Base-by-base conservation (phyloP, 1,140 invertebrate species). In the Brachionus koreanus region DNA sequence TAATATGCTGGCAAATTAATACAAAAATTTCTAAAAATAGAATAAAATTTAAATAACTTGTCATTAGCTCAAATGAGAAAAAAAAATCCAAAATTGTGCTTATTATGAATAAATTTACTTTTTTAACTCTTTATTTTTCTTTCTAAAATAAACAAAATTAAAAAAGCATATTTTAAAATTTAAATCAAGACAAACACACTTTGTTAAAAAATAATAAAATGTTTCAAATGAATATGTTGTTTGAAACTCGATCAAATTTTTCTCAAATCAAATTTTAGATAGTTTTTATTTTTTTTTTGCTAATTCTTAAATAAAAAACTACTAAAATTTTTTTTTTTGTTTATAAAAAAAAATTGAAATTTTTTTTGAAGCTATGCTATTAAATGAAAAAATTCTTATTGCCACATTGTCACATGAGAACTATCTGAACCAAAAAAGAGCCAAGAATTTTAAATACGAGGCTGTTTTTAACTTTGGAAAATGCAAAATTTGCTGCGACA, bases 401-500 rank as follows among this genome's bases (percentile, higher is more conserved):
- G 49, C 49, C 16, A 19, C 49, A 19, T 19, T 57, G 16, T 57
- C 16, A 6, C 49, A 57, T 9, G 49, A 57, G 9, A 57, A 57
- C 49, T 57, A 19, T 57, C 9, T 57, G 19, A 57, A 57, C 19
- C 16, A 57, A 57, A 57, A 57, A 16, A 57, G 49, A 57, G 49
- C 16, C n/a, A 23, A 69, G 9, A 19, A 37, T 13, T 37, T 1
- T 19, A 52, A 52, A 25, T 43, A 46, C 16, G 39, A 43, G 37
- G 37, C 25, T n/a, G 39, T 5, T 5, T 75, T 75, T 29, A 10
- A 43, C 0, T 77, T 77, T 77, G 75, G 75, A 9, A 2, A 49
- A 13, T 77, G 75, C 46, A 77, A 52, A 33, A 12, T 77, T 6
- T 77, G 75, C 23, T 6, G 9, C 2, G 75, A 77, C 23, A 77